A percentile compares a stretch with the other conserved stretches of the same genome.
These are phyloP conservation scores for Ornithoptera priamus DNA, from an alignment of 2,888 invertebrate genomes.

Conservation along the genomic window DNA sequence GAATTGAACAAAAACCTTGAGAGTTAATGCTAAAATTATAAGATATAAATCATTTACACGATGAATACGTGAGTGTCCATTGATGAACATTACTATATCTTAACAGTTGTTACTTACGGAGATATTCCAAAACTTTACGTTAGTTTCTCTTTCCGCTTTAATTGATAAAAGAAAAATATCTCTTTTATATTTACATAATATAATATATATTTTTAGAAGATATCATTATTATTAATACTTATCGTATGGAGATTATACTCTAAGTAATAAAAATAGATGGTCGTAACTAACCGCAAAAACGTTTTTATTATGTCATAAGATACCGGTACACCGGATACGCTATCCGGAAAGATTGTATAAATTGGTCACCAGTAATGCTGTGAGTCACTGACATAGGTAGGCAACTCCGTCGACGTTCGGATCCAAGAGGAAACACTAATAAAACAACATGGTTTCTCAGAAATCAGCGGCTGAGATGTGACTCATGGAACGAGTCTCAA, in stretches of 20 bases:
- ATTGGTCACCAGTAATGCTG: conserved; percentile 35
- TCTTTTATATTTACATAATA: no score
- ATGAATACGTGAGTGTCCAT: no score
- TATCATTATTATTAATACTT: neutral
- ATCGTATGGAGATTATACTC: neutral
- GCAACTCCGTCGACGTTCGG: conserved; percentile 32
- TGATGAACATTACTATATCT: no score
- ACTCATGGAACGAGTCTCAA: conserved; percentile 45
- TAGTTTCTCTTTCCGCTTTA: neutral
- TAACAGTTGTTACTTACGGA: no score
- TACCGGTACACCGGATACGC: conserved; percentile 42
- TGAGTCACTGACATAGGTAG: conserved; percentile 40
- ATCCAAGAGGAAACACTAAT: conserved; percentile 59
- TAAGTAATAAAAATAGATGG: neutral
- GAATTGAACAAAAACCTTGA: no score
- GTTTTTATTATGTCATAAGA: conserved; percentile 31
- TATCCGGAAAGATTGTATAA: conserved; percentile 33
- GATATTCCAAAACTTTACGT: no score
- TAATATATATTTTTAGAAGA: no score
- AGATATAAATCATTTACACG: no score
- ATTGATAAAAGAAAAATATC: neutral
- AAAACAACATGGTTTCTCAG: conserved; percentile 61
- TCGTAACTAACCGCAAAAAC: conserved; percentile 9
- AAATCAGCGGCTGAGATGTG: conserved; percentile 46
- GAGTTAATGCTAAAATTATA: no score